Evolutionary conservation across 2,797 vertebrate species (phyloP).

Genomic region (Bradypodion ventrale): DNA sequence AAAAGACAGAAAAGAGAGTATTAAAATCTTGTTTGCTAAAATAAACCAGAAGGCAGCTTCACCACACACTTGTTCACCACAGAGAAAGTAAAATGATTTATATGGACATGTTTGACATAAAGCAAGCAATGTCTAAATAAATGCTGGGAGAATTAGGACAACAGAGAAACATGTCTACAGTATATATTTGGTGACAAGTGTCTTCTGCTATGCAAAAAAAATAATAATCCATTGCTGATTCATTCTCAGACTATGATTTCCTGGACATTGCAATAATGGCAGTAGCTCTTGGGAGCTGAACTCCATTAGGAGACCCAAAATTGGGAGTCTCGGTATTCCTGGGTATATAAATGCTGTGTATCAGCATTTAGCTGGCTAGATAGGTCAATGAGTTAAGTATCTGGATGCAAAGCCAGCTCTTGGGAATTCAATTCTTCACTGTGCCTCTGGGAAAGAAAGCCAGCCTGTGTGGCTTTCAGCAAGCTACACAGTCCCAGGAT

Average conservation of each 20-base stretch:
- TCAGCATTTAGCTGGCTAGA: too few species aligned
- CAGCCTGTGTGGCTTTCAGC: too few species aligned
- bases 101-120: background rate
- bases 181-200: too few species aligned
- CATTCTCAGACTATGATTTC: background rate
- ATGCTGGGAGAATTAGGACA: background rate
- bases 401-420: too few species aligned
- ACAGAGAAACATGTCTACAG: background rate
- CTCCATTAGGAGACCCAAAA: background rate
- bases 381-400: too few species aligned
- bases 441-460: too few species aligned
- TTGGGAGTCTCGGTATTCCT: background rate
- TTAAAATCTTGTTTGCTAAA: slow-evolving; percentile 11
- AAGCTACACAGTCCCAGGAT: too few species aligned
- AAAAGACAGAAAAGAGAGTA: slow-evolving; percentile 1
- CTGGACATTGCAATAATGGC: too few species aligned
- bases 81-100: background rate
- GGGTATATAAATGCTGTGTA: too few species aligned
- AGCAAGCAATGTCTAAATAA: background rate
- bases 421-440: too few species aligned
- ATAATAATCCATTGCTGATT: too few species aligned
- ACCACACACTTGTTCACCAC: background rate
- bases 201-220: too few species aligned
- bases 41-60: background rate
- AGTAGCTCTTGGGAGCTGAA: background rate